Base-by-base conservation (phyloP, 2,888 invertebrate genomes). In the Drosophila acutilabella region DNA sequence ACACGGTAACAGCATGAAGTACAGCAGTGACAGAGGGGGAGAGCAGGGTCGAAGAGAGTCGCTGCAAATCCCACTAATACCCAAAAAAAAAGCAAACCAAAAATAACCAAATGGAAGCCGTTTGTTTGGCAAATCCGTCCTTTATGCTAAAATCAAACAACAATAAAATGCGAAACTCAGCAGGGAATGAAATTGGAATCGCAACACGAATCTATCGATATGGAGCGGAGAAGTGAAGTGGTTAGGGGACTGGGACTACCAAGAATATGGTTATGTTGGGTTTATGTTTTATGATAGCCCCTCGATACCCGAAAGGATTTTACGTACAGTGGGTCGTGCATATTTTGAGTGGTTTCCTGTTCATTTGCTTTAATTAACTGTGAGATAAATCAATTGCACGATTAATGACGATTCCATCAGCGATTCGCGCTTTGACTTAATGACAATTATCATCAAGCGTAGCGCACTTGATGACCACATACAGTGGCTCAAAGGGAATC, bases 111-210 rank as follows among this genome's bases (percentile, higher is more conserved):
- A 82, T 78, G 85, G 85, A 81, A 73, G 81, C 75, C 85, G 88
- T 84, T 87, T 84, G 81, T 68, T 71, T 73, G 75, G 60, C 79
- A 82, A 87, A 84, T 87, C 81, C 88, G 75, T 70, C 72, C 73
- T 82, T 82, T 82, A 82, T 82, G 88, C 80, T 69, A 67, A 87
- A 82, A 87, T 87, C 81, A 82, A 88, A 83, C 83, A 86, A 86
- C 80, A 86, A 88, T 86, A 80, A 88, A 85, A 80, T 65, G 16
- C 40, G 38, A 64, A 69, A 67, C 66, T 14, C 80, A 73, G 67
- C 80, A 67, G 73, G 66, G 81, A 69, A 74, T 77, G 53, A 77
- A 80, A 75, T 74, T 78, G 77, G 69, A 58, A 60, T 45, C 66
- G 62, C 56, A 56, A 41, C 10, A n/a, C 23, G 41, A 56, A 23